Base-by-base conservation (phyloP, 1,140 invertebrate genomes). In the Chrysoperla carnea region DNA sequence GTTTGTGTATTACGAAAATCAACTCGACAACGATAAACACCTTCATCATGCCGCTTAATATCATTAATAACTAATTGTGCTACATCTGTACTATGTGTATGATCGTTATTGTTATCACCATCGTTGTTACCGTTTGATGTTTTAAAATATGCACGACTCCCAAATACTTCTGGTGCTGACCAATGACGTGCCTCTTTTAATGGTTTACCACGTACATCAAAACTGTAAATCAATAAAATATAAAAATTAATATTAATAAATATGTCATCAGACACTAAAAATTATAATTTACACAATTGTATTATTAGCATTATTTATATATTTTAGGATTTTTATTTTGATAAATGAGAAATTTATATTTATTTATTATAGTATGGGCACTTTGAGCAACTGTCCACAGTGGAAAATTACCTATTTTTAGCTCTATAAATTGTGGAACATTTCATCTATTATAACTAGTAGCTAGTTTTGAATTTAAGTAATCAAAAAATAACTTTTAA, bases 1-100 rank as follows among this genome's bases (percentile, higher is more conserved):
- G 86, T 88, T 60, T 88, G 83, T 35, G 83, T 81, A 56, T 84
- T 85, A 42, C 78, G 68, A 64, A 89, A 92, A 66, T 92, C 86
- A 42, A 90, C 83, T 48, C 86, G 66, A 62, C 87, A 92, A 40
- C 84, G 69, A 63, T 89, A 92, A 45, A 85, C 73, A 36, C 85
- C 85, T 55, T 86, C 82, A 61, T 92, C 87, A 57, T 81, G 76
- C 31, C 78, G 69, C 55, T 81, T 78, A 46, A 88, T 77, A 61
- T 84, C 78, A 52, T 84, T 72, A 42, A 86, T 66, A 49, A 78
- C 69, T 46, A 89, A 70, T 40, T 77, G 74, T 38, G 83, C 83
- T 36, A 81, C 79, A 41, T 75, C 66, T 17, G 75, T 73, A 23
- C n/a, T n/a, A n/a, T n/a, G n/a, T n/a, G n/a, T n/a, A n/a, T n/a